Percentiles rank a stretch among this genome's conserved stretches.
These are phyloP conservation scores for Mustelus asterias DNA, from an alignment of 2,113 vertebrate species.

Conservation along the genomic window DNA sequence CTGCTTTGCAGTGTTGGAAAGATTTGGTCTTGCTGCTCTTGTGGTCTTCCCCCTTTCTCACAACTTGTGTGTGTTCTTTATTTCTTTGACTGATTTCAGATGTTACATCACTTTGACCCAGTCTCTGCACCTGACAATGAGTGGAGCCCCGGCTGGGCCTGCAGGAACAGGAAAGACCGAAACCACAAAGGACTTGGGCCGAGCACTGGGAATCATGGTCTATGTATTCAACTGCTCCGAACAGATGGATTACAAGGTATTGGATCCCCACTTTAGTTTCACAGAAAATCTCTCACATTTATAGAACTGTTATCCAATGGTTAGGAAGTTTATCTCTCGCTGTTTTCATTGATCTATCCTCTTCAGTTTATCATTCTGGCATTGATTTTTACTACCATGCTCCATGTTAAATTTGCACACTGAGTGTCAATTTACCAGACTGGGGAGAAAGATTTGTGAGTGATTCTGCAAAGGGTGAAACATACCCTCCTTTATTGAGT, in stretches of 20 bases:
- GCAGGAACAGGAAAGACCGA: constrained; percentile 94
- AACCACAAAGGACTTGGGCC: constrained; percentile 90
- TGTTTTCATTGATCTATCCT: neutral
- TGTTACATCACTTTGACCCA: constrained; percentile 95
- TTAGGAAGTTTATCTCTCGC: neutral
- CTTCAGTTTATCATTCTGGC: neutral
- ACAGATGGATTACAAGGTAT: constrained; percentile 98
- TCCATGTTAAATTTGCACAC: neutral
- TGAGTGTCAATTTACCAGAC: neutral
- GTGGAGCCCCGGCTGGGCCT: constrained; percentile 81
- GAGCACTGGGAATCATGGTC: constrained; percentile 88
- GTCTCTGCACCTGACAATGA: constrained; percentile 90
- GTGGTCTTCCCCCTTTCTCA: neutral
- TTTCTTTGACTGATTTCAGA: constrained; percentile 50
- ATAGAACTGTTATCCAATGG: neutral
- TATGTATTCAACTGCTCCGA: constrained; percentile 97
- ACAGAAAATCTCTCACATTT: neutral
- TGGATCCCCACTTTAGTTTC: neutral
- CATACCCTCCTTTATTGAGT: neutral
- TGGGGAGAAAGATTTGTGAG: neutral
- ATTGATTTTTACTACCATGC: neutral
- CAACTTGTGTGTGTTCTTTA: neutral
- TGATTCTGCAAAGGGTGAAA: neutral
- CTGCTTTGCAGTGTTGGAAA: neutral
- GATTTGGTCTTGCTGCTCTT: neutral